Conservation (phyloP, 2,888 invertebrate species). For the Leucania comma region DNA sequence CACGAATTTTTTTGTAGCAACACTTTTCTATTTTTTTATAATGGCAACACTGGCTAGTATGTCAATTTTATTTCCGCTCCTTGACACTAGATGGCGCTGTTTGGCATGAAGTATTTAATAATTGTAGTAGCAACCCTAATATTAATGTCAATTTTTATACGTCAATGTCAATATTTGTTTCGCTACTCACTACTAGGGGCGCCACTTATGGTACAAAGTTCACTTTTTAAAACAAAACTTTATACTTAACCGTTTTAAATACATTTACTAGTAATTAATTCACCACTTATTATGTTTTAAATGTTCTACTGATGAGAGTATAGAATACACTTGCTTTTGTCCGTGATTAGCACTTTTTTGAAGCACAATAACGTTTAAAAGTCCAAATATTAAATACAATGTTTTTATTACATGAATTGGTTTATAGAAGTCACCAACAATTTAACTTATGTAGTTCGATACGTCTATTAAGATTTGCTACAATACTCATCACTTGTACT, state of each 20-base stretch:
- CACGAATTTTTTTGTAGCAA: conserved; percentile 6
- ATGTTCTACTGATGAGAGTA: conserved; percentile 6
- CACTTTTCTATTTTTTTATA: conserved; percentile 13
- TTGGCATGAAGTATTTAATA: conserved; percentile 4
- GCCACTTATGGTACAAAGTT: too few relatives aligned
- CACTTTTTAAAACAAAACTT: not conserved
- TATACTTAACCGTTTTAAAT: not conserved
- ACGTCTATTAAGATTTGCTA: not conserved
- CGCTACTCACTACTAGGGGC: conserved; percentile 26
- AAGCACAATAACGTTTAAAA: conserved; percentile 10
- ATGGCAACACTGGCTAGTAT: conserved; percentile 9
- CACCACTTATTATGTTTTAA: conserved; percentile 5
- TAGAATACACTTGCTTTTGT: conserved; percentile 10
- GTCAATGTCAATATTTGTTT: conserved; percentile 19
- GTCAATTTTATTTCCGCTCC: too few relatives aligned
- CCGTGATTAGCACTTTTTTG: conserved; percentile 14
- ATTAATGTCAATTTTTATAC: conserved; percentile 19
- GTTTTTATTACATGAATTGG: conserved; percentile 6
- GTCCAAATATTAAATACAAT: conserved; percentile 8
- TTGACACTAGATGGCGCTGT: too few relatives aligned
- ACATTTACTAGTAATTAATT: not conserved
- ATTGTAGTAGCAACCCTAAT: conserved; percentile 6
- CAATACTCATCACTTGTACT: conserved; percentile 35
- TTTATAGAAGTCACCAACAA: conserved; percentile 16
- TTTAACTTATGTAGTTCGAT: too few relatives aligned